Base-by-base conservation (phyloP, 2,888 invertebrate genomes). In the Ommatoiulus sabulosus region DNA sequence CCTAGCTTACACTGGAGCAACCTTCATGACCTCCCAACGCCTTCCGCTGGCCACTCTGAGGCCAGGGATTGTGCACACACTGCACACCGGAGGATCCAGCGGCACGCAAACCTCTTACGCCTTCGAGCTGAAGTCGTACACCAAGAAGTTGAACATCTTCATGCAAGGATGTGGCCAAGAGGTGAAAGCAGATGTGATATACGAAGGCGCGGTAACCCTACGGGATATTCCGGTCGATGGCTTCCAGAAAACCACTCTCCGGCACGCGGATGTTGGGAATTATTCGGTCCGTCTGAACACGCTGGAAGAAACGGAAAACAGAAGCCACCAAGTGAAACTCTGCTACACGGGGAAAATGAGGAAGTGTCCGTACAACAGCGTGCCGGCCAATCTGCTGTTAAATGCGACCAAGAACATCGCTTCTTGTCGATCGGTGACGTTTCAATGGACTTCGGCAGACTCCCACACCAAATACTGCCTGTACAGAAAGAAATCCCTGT, bases 1-100 rank as follows among this genome's bases (percentile, higher is more conserved):
- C 17, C 93, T 94, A 89, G 93, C 93, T 0, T 94, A 94, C 90
- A 93, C 92, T n/a, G 93, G 93, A 8, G 92, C 92, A 1, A 92
- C 91, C 6, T 91, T 92, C 20, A 63, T 88, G 35, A 88, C 89
- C 2, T 57, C 46, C 46, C 35, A 44, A 17, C 12, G 46, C 12
- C 44, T 8, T 24, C 35, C 35, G 5, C 4, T 20, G 5, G 48
- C 72, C 15, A 43, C 57, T 10, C 44, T 88, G 15, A 17, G 43
- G 6, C 86, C 88, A 6, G 88, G 88, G n/a, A 57, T 86, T 43
- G 86, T 88, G 17, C 44, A 86, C 48, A 86, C 48, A 1, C 7
- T 72, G 52, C 57, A 86, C 12, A 12, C 46, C 8, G 86, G 57
- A 20, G 88, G 84, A 17, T 35, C 35, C 8, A 20, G 10, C n/a